Base-by-base conservation (phyloP, 2,113 vertebrate genomes). In the Vidua chalybeata region DNA sequence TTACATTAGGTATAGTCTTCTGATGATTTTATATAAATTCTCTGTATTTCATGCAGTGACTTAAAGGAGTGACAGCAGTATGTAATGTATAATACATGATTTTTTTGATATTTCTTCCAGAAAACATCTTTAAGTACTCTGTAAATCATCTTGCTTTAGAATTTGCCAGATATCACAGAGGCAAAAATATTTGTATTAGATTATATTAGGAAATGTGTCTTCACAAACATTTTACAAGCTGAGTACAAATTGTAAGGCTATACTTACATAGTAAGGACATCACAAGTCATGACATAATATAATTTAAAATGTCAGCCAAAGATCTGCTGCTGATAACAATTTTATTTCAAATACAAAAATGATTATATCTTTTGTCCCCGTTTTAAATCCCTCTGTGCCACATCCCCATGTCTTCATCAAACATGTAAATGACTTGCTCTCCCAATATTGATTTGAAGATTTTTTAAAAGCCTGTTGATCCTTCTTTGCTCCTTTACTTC, bases 341-440 rank as follows among this genome's bases (percentile, higher is more conserved):
- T 72, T 68, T 51, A 33, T 94, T 85, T 82, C 13, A 76, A 82
- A 51, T 46, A 37, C 0, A 2, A 17, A 67, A 79, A 37, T 0
- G 2, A 55, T 71, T 87, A 3, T 46, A 28, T 37, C 3, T 77
- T 80, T 19, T 68, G 4, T 11, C 9, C 1, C 19, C 30, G 39
- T 51, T 87, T 73, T 37, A 80, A 54, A 18, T 5, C 13, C 2
- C 8, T 62, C 11, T 78, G 2, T 62, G 13, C 39, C 26, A 56
- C 9, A 78, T 52, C 5, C 7, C 37, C 23, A 37, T 1, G 0
- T n/a, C 23, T 51, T 71, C 4, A 7, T 49, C 10, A 79, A 18
- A 11, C 0, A 0, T 54, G 41, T 39, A 48, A 61, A 64, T 26
- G 2, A 75, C 41, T 11, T 4, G 0, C 15, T 41, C 4, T 48